Conservation (phyloP, 2,113 vertebrate genomes). For the Amphiprion ocellaris region DNA sequence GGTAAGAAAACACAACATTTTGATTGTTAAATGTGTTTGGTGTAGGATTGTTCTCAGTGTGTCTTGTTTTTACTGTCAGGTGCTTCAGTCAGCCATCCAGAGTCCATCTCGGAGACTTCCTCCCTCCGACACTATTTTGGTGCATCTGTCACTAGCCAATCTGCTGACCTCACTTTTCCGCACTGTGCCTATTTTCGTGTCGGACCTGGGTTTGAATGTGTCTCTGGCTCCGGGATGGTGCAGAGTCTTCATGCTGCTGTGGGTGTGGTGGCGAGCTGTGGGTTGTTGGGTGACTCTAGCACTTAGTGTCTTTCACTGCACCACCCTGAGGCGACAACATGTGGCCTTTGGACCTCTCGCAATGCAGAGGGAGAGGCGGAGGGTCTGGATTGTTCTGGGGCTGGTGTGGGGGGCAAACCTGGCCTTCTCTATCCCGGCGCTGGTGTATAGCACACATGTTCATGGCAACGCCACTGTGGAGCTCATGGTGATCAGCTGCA, state of each 20-base stretch:
- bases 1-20: slow-evolving; percentile 69
- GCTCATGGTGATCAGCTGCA: slow-evolving; percentile 88
- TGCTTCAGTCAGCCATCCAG: slow-evolving; percentile 75
- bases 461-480: slow-evolving; percentile 79
- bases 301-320: slow-evolving; percentile 85
- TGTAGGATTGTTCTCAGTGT: not conserved
- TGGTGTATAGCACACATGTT: slow-evolving; percentile 77
- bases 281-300: slow-evolving; percentile 85
- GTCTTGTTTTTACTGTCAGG: slow-evolving; percentile 64
- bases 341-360: slow-evolving; percentile 67
- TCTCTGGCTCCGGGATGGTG: slow-evolving; percentile 81
- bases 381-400: slow-evolving; percentile 69
- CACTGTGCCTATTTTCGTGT: slow-evolving; percentile 86
- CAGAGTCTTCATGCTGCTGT: slow-evolving; percentile 86
- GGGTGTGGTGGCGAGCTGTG: slow-evolving; percentile 87
- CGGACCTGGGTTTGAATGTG: slow-evolving; percentile 82
- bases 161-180: slow-evolving; percentile 85
- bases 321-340: slow-evolving; percentile 77
- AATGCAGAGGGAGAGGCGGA: slow-evolving; percentile 71
- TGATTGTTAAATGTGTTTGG: not conserved
- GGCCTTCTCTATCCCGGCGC: slow-evolving; percentile 80
- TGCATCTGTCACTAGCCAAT: slow-evolving; percentile 86
- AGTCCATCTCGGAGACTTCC: slow-evolving; percentile 69
- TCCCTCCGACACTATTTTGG: slow-evolving; percentile 83
- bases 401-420: slow-evolving; percentile 83